These are phyloP conservation scores for Hydropsyche betteni DNA, from an alignment of 2,888 invertebrate species.

Conservation along the genomic window DNA sequence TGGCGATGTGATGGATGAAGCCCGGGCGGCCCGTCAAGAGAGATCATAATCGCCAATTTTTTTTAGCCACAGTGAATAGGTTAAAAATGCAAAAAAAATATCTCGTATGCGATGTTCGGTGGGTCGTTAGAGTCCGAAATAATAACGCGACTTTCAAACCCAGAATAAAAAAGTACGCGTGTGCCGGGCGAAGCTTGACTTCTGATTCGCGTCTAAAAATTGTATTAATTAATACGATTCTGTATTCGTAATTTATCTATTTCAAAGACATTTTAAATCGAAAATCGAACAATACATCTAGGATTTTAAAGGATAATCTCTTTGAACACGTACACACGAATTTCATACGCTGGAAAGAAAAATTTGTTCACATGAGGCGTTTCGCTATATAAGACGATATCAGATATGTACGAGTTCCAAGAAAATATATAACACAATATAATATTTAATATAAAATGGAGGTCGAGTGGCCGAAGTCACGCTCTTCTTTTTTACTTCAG, in stretches of 20 bases:
- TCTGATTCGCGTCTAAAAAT: too few species aligned
- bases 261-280: too few species aligned
- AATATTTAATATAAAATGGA: neutral
- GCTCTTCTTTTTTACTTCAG: too few species aligned
- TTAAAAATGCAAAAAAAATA: constrained; percentile 17
- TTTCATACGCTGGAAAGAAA: neutral
- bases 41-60: constrained; percentile 25
- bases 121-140: constrained; percentile 3
- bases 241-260: too few species aligned
- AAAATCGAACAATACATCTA: too few species aligned
- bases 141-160: neutral
- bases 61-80: constrained; percentile 19
- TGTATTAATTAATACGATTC: too few species aligned
- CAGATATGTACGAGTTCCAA: constrained; percentile 6
- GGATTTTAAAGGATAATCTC: neutral
- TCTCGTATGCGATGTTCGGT: neutral
- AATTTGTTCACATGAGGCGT: neutral
- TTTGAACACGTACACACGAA: too few species aligned
- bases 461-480: neutral
- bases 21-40: constrained; percentile 1
- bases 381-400: neutral
- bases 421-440: neutral
- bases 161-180: neutral
- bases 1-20: constrained; percentile 33
- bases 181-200: too few species aligned